These are phyloP conservation scores for Pharmacophagus antenor DNA, from an alignment of 2,888 invertebrate genomes.

Conservation along the genomic window DNA sequence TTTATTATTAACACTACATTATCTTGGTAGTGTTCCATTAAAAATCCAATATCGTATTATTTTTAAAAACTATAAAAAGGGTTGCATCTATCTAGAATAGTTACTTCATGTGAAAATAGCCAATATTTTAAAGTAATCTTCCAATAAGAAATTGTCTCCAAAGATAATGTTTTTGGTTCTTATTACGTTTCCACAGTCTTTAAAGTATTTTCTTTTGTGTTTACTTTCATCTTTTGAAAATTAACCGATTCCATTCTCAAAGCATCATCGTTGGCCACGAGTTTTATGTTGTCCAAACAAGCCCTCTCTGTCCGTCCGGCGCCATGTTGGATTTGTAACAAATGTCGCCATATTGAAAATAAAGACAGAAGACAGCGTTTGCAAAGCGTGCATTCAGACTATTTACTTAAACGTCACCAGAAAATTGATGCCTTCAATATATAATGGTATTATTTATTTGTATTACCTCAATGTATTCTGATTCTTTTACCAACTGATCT, in stretches of 20 bases:
- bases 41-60: too few species aligned
- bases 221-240: neutral
- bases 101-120: too few species aligned
- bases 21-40: too few species aligned
- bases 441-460: constrained; percentile 25
- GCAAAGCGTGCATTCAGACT: constrained; percentile 37
- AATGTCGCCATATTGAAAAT: constrained; percentile 74
- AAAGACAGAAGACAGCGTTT: constrained; percentile 54
- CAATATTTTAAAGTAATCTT: too few species aligned
- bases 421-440: constrained; percentile 28
- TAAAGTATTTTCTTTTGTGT: too few species aligned
- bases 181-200: too few species aligned
- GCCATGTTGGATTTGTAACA: constrained; percentile 74
- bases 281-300: constrained; percentile 69
- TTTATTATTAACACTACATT: too few species aligned
- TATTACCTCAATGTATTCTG: neutral
- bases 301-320: constrained; percentile 69
- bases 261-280: constrained; percentile 46
- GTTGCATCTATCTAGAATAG: too few species aligned
- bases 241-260: constrained; percentile 29
- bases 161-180: too few species aligned
- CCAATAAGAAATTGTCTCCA: too few species aligned
- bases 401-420: constrained; percentile 38
- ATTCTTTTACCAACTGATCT: neutral
- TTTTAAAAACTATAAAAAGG: too few species aligned